Base-by-base conservation (phyloP, 2,888 invertebrate species). In the Idaea aversata region DNA sequence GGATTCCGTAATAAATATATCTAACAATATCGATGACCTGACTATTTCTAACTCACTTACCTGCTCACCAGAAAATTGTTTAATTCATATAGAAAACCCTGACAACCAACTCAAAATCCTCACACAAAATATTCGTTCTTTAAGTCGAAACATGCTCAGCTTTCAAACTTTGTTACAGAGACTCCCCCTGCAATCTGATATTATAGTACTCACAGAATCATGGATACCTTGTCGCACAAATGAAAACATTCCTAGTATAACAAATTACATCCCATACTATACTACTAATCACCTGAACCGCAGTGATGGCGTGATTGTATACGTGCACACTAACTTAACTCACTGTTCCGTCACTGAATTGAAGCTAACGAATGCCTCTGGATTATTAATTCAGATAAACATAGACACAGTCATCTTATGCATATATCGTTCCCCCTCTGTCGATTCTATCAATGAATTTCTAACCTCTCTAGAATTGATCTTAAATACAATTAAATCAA, bases 221-320 rank as follows among this genome's bases (percentile, higher is more conserved):
- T 36, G 36, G 36, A 10, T 36, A 36, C 36, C 2, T 36, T 36
- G 36, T 36, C 36, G 36, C 36, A 3, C 36, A 36, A 36, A 36
- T 10, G 36, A 36, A 36, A 36, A 36, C 36, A 36, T 36, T 36
- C 36, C 36, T 36, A 36, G 5, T 10, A 36, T 36, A 7, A 5
- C 36, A 36, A 57, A 57, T n/a, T 66, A 66, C n/a, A 57, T 36
- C n/a, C 63, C n/a, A 59, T 36, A 65, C 13, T 62, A 2, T 10
- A 65, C 65, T 0, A 68, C 63, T 62, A 60, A 3, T 4, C 61
- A 61, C 47, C 10, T 65, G 3, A 68, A 68, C 10, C 63, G 65
- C 62, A 68, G 65, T 57, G 67, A 67, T 36, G 68, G 68, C 2
- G 63, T 68, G 4, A 60, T 63, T 10, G 59, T 65, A 2, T 67